These are phyloP conservation scores for Rana temporaria DNA, from an alignment of 2,113 vertebrate species.

Conservation along the genomic window DNA sequence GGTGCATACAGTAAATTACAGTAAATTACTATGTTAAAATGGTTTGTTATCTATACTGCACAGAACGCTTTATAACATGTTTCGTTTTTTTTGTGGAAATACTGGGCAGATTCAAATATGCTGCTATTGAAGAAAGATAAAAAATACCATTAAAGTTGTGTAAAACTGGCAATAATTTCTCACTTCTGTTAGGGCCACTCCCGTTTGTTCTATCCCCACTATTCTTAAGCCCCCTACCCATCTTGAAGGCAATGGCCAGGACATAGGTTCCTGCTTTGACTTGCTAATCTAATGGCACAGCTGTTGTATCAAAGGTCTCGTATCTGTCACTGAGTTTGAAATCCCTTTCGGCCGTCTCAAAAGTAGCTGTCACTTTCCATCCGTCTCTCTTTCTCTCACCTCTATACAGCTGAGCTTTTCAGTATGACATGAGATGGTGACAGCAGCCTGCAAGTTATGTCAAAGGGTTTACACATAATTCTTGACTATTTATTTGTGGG, in stretches of 20 bases:
- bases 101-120: neutral
- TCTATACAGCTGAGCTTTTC: slow-evolving; percentile 25
- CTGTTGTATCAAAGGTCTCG: slow-evolving; percentile 50
- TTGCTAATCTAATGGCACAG: slow-evolving; percentile 52
- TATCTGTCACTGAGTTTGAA: slow-evolving; percentile 41
- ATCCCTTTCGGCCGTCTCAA: slow-evolving; percentile 40
- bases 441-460: slow-evolving; percentile 37
- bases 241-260: slow-evolving; percentile 14
- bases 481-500: neutral
- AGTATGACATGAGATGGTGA: slow-evolving; percentile 19
- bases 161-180: neutral
- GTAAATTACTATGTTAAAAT: neutral
- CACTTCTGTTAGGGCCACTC: neutral
- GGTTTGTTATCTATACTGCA: neutral
- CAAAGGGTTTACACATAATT: slow-evolving; percentile 21
- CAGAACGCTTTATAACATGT: neutral
- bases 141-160: neutral
- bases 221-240: neutral
- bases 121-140: neutral
- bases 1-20: too few relatives aligned
- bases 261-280: slow-evolving; percentile 45
- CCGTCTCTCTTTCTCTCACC: slow-evolving; percentile 25
- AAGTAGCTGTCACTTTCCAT: slow-evolving; percentile 50
- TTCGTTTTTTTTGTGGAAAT: neutral
- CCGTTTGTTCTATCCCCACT: neutral